Evolutionary conservation across 2,113 vertebrate genomes (phyloP).

Genomic region (Orycteropus afer): DNA sequence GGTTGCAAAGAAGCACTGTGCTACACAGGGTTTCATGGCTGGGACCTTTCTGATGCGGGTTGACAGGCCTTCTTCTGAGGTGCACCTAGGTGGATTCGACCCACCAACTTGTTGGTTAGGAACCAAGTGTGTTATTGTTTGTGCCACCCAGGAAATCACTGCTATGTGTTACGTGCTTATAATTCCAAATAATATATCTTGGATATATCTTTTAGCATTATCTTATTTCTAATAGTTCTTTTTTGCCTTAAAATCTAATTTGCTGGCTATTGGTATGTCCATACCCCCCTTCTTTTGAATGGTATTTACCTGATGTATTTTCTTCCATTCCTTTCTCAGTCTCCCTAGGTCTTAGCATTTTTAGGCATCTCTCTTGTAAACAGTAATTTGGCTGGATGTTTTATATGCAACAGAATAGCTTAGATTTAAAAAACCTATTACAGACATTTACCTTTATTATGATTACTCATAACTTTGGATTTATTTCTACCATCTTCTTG

Average conservation of each 20-base stretch:
- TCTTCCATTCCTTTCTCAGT: background rate
- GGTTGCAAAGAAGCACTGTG: background rate
- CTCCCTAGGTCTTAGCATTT: background rate
- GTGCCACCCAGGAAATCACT: background rate
- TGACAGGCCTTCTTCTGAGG: background rate
- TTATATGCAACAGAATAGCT: background rate
- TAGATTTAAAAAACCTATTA: background rate
- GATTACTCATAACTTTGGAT: background rate
- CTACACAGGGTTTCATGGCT: background rate
- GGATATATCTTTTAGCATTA: background rate
- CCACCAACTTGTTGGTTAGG: background rate
- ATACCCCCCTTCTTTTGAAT: background rate
- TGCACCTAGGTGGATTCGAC: background rate
- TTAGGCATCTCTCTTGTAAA: constrained; percentile 11
- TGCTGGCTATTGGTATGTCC: background rate
- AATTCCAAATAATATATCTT: background rate
- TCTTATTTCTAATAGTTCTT: background rate
- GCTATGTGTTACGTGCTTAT: background rate
- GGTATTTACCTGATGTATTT: background rate
- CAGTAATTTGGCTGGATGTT: background rate
- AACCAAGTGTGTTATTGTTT: too few species aligned
- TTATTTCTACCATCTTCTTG: background rate
- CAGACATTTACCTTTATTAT: background rate
- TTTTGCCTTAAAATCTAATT: background rate
- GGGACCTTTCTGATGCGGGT: background rate